phyloP scores from a whole-genome alignment of 2,113 vertebrate species.

The Sinocyclocheilus anophthalmus region DNA sequence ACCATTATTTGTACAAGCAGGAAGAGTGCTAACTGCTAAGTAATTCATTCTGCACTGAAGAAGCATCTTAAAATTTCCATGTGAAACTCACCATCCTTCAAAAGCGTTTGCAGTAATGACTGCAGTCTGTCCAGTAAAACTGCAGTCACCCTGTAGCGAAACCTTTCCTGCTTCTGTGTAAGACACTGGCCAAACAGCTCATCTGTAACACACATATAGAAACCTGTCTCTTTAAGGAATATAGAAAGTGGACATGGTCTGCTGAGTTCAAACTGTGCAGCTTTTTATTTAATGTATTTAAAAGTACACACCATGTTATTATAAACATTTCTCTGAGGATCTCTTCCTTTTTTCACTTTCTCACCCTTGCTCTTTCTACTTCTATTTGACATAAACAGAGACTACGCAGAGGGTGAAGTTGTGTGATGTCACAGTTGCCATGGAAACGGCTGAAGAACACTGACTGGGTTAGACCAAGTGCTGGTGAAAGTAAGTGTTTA shows the following conservation, averaged over 20 bases:
- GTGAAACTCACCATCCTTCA: slow-evolving; percentile 84
- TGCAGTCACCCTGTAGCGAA: slow-evolving; percentile 85
- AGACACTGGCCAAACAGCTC: slow-evolving; percentile 93
- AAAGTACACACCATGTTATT: background rate
- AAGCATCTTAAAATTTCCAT: too few species aligned
- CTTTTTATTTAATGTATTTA: background rate
- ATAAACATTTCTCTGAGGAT: background rate
- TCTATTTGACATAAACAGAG: slow-evolving; percentile 9
- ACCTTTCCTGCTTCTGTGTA: slow-evolving; percentile 73
- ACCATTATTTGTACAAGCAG: too few species aligned
- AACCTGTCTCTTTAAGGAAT: background rate
- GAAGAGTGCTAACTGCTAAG: too few species aligned
- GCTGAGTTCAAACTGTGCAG: background rate
- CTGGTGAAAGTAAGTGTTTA: slow-evolving; percentile 37
- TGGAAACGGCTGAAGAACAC: slow-evolving; percentile 38
- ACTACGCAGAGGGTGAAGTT: slow-evolving; percentile 14
- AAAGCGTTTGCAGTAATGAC: slow-evolving; percentile 86
- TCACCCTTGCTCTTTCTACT: background rate
- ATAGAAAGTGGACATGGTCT: background rate
- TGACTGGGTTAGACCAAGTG: slow-evolving; percentile 30
- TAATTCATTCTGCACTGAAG: too few species aligned
- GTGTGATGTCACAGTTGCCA: slow-evolving; percentile 49
- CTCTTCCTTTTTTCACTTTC: background rate
- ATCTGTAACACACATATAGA: slow-evolving; percentile 74
- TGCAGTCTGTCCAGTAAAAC: slow-evolving; percentile 86